Evolutionary conservation across 37 sponge, comb jelly and placozoan species (phyloP).

Genomic region (Trichoplax adhaerens): DNA sequence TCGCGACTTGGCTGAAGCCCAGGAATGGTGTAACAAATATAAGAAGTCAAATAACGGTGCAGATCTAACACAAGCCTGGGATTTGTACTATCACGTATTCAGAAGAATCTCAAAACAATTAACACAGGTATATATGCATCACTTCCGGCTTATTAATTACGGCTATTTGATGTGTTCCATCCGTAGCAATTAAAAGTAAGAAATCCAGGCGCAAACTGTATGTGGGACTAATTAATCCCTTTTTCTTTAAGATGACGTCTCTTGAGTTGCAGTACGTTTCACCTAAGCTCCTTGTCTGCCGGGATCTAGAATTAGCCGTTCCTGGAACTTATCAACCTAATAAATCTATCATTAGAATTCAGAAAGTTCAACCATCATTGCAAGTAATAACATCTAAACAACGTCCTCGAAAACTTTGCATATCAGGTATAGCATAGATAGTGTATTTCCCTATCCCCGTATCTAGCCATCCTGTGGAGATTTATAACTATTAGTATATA

Average conservation of each 20-base stretch:
- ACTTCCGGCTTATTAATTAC: too few species aligned
- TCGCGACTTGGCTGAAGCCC: conserved; percentile 83
- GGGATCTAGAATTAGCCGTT: conserved; percentile 78
- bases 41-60: conserved; percentile 16
- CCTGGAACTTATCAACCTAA: conserved; percentile 90
- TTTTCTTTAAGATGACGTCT: conserved; percentile 40
- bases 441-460: too few species aligned
- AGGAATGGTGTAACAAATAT: conserved; percentile 89
- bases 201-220: too few species aligned
- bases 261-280: conserved; percentile 90
- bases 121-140: conserved; percentile 43
- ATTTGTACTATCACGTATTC: conserved; percentile 91
- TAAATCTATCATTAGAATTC: conserved; percentile 67
- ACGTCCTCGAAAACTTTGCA: conserved; percentile 82
- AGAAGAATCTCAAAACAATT: conserved; percentile 83
- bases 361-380: conserved; percentile 48
- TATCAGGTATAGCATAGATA: conserved; percentile 30
- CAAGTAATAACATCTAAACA: conserved; percentile 92
- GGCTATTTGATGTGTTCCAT: too few species aligned
- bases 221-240: neutral
- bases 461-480: too few species aligned
- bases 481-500: neutral
- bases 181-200: too few species aligned
- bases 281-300: conserved; percentile 58
- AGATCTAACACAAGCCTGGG: conserved; percentile 81